Base-by-base conservation (phyloP, 2,113 vertebrate genomes). In the Chloebia gouldiae region DNA sequence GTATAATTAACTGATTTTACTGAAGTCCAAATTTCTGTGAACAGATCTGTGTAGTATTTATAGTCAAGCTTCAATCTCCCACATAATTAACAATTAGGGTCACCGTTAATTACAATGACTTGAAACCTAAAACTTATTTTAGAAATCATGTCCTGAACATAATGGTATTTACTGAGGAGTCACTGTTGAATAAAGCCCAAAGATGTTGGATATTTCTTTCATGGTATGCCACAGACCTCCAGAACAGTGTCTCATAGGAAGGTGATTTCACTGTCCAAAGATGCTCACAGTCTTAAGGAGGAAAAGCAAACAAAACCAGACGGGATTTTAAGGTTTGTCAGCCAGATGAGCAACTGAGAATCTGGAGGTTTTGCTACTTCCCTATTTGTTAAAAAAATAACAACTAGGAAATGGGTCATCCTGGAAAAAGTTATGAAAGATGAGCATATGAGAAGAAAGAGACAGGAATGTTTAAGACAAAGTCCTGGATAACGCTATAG, bases 1-100 rank as follows among this genome's bases (percentile, higher is more conserved):
- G 27, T 96, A 96, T 97, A 97, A 97, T 91, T 88, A 80, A 94
- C 86, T 84, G 86, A 91, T 79, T 97, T 81, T 95, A 94, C 14
- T 95, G 90, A 96, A 96, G 92, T 95, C 24, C 87, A 88, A 66
- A 84, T 66, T 92, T 86, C 71, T 75, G 64, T 75, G 47, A 72
- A 94, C 76, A 76, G 53, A 57, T 64, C 80, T 90, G 54, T 59
- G 66, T 49, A 64, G 72, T 93, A 93, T 95, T 96, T 92, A 85
- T 31, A 95, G 71, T 54, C 4, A 0, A 68, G 51, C 39, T 90
- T 76, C 70, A 75, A 6, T 96, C 83, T 93, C 78, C 80, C 44
- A 94, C 81, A 88, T n/a, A 92, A 68, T 84, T 94, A 93, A 92
- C 47, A 59, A 85, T 82, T 88, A 95, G 81, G 87, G 81, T 82